Evolutionary conservation across 2,113 vertebrate genomes (phyloP), one percentile per base, ranked within the genome.

Genomic region (Herpailurus yagouaroundi): DNA sequence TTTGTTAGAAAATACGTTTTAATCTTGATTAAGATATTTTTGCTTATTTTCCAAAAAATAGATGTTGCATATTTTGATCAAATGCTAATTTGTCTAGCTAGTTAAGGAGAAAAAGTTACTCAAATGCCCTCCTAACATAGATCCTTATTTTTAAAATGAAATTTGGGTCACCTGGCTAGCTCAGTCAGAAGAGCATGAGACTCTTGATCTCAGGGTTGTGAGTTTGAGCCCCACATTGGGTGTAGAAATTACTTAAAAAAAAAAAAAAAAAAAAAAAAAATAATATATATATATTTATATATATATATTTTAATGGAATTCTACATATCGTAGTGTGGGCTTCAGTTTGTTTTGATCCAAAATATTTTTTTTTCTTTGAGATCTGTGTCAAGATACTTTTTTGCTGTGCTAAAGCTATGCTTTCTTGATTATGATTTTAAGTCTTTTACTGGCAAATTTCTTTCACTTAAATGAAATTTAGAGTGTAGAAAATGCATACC

Each of bases 391-490:
- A 41, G 23, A 66, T 91, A 31, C 25, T 87, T 87, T 69, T 68
- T 27, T 60, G 3, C 33, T 45, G 21, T 50, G 27, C 29, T 69
- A 9, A 81, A 76, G n/a, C 81, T 63, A 1, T 66, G 16, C 52
- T 93, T 80, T 68, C 50, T 74, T 60, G 63, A 73, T 91, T 76
- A 60, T 76, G 68, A 86, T 73, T 81, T 79, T 81, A 85, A 81
- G 52, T 91, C 25, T 27, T 87, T 69, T 60, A 23, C n/a, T 41
- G 50, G n/a, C 31, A 94, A 95, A 87, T 87, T 94, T 2, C 57
- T 52, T 93, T 93, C 23, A 80, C 74, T 69, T 77, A 77, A 91
- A 68, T 95, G 60, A 91, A 86, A 76, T 68, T 68, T 52, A 82
- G 52, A 80, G 29, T 66, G 18, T 69, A 74, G 41, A 94, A 91